These are phyloP conservation scores for Struthidea cinerea DNA, from an alignment of 2,113 vertebrate genomes.

Conservation along the genomic window DNA sequence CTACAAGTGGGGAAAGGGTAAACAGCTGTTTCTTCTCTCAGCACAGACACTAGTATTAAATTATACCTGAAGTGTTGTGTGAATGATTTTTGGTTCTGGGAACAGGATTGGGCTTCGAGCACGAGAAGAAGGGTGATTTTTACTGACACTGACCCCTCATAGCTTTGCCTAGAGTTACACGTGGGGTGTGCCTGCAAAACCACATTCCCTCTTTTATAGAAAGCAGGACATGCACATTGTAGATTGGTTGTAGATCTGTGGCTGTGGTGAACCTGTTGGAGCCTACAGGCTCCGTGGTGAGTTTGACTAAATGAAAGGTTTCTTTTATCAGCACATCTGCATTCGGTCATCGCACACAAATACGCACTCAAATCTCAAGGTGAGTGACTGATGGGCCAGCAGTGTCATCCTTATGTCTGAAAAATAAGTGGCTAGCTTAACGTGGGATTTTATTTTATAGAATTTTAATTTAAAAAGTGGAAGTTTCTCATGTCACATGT, in stretches of 20 bases:
- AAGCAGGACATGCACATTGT: neutral
- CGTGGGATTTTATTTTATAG: neutral
- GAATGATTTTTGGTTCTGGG: neutral
- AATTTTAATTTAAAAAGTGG: neutral
- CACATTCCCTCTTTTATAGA: neutral
- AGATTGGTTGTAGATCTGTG: neutral
- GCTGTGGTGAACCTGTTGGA: neutral
- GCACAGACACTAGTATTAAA: neutral
- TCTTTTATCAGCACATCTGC: conserved; percentile 5
- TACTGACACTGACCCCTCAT: neutral
- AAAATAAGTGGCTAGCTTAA: neutral
- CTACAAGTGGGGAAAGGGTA: neutral
- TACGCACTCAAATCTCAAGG: neutral
- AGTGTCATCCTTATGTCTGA: neutral
- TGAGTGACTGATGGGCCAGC: neutral
- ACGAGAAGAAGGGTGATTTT: neutral
- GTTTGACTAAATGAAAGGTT: neutral
- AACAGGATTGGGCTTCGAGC: neutral
- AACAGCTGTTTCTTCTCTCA: neutral
- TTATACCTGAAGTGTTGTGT: neutral
- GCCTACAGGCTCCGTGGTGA: neutral
- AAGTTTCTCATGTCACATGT: fast-evolving
- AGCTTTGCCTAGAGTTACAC: neutral
- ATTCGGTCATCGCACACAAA: neutral
- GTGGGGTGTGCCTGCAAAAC: neutral